Percentiles rank a stretch among this genome's conserved stretches.
Evolutionary conservation across 2,113 vertebrate species (phyloP).

Genomic region (Microcebus tavaratra): DNA sequence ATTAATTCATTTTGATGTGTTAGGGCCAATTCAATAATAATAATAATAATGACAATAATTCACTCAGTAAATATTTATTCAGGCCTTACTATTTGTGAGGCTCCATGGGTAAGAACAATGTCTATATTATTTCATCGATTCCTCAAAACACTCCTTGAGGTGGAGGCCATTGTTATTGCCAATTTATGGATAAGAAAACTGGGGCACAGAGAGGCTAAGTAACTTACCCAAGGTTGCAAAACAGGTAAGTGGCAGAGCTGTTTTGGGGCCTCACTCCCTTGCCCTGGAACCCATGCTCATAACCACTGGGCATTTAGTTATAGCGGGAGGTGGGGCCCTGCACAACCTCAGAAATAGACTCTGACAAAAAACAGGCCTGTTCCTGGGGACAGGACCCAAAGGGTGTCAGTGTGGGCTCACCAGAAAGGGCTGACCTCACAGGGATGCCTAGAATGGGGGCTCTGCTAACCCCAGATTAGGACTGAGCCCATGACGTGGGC

Average conservation of each 20-base stretch:
- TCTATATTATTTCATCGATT: background rate
- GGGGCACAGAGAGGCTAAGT: background rate
- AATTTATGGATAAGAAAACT: background rate
- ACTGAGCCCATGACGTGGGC: background rate
- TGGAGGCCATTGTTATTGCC: background rate
- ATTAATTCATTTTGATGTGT: slow-evolving; percentile 80
- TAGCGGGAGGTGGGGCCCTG: background rate
- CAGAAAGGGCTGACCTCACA: background rate
- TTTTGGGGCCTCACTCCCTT: background rate
- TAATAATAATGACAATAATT: background rate
- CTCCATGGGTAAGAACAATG: slow-evolving; percentile 46
- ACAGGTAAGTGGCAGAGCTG: background rate
- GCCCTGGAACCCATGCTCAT: too few relatives aligned
- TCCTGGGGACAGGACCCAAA: background rate
- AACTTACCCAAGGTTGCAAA: background rate
- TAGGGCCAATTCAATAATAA: slow-evolving; percentile 69
- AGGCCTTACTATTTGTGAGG: slow-evolving; percentile 78
- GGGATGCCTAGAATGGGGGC: slow-evolving; percentile 42
- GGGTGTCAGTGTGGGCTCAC: background rate
- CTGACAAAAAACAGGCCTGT: background rate
- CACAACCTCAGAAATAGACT: background rate
- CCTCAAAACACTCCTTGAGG: background rate
- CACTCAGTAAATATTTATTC: slow-evolving; percentile 47
- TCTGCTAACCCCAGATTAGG: background rate
- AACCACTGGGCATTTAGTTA: background rate